phyloP scores from a whole-genome alignment of 37 sponge, comb jelly and placozoan genomes.

The Chondrilla cf. caribensis region DNA sequence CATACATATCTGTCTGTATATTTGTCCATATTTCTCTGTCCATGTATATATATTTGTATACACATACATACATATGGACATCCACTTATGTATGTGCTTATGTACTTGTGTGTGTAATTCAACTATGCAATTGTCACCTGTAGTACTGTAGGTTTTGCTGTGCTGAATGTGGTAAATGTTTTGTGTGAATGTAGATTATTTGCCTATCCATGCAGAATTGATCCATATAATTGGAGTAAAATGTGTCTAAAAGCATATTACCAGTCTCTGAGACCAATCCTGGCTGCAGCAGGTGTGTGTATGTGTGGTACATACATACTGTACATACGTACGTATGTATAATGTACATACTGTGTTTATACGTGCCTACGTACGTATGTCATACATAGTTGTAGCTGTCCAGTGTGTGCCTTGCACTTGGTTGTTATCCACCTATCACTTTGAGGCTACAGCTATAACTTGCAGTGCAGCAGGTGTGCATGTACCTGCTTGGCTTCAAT shows the following conservation, averaged over 20 bases:
- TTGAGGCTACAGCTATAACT: too few relatives aligned
- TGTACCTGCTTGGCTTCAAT: too few relatives aligned
- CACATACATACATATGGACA: not conserved
- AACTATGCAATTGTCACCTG: not conserved
- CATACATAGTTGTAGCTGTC: too few relatives aligned
- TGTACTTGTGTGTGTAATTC: not conserved
- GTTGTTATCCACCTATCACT: too few relatives aligned
- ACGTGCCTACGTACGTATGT: not conserved
- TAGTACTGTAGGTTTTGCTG: not conserved
- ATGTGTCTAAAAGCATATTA: constrained; percentile 26
- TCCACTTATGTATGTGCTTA: not conserved
- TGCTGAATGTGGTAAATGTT: not conserved
- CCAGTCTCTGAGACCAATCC: constrained; percentile 23
- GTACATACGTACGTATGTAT: not conserved
- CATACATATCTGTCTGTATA: not conserved
- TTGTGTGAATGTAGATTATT: not conserved
- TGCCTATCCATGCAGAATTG: constrained; percentile 35
- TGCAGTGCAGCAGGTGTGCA: too few relatives aligned
- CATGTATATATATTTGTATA: not conserved
- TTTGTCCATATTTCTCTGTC: not conserved
- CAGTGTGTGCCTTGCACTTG: too few relatives aligned
- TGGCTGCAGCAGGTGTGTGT: constrained; percentile 30
- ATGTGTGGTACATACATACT: too few relatives aligned
- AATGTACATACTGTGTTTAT: not conserved
- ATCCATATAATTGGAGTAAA: constrained; percentile 28